Conservation (phyloP, 2,888 invertebrate species). For the Amiota minor region DNA sequence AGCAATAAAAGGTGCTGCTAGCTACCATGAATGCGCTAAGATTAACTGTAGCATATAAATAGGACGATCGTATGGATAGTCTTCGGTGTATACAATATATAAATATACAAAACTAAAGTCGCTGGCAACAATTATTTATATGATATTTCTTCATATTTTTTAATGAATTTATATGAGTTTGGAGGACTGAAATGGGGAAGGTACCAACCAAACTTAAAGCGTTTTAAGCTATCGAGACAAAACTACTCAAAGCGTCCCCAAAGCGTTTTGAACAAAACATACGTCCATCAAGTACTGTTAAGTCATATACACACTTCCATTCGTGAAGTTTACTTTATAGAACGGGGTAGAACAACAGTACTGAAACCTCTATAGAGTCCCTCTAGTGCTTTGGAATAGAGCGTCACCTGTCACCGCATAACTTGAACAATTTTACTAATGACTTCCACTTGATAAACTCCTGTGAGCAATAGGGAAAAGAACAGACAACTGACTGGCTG, state of each 20-base stretch:
- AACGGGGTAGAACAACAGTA: constrained; percentile 37
- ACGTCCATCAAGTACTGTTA: not conserved
- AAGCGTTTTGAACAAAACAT: not conserved
- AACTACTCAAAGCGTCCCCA: constrained; percentile 10
- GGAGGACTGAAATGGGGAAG: constrained; percentile 38
- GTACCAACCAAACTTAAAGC: constrained; percentile 11
- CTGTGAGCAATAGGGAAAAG: not conserved
- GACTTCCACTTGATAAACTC: constrained; percentile 41
- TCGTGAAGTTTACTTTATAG: constrained; percentile 34
- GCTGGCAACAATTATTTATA: constrained; percentile 49
- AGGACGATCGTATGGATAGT: too few relatives aligned
- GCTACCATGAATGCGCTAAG: not conserved
- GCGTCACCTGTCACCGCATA: constrained; percentile 58
- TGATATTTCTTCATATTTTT: constrained; percentile 58
- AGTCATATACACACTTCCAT: not conserved
- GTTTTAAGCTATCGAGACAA: constrained; percentile 21
- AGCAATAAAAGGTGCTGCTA: not conserved
- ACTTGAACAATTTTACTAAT: constrained; percentile 63
- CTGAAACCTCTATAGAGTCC: too few relatives aligned
- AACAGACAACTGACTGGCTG: too few relatives aligned
- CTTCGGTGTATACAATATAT: not conserved
- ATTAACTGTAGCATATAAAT: not conserved
- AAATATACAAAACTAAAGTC: not conserved
- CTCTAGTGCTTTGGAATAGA: too few relatives aligned
- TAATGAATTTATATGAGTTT: constrained; percentile 63